These are phyloP conservation scores for Percopsis omiscomaycus DNA, from an alignment of 2,797 vertebrate genomes.

Conservation along the genomic window DNA sequence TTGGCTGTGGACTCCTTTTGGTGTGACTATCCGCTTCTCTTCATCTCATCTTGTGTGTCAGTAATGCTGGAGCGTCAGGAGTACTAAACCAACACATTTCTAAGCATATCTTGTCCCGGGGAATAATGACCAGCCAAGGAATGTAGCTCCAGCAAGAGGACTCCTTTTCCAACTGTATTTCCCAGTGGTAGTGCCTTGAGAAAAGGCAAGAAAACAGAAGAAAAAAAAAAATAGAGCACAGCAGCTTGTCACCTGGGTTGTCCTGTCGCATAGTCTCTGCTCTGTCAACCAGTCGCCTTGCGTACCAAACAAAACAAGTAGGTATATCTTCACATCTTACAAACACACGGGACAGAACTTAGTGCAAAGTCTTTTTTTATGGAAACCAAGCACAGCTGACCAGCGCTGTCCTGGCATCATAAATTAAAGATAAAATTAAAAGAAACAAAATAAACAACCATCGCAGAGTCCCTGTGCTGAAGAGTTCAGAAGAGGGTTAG, in stretches of 20 bases:
- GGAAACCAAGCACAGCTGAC: conserved; percentile 73
- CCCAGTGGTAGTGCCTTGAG: conserved; percentile 31
- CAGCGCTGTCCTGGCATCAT: conserved; percentile 72
- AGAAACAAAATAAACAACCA: conserved; percentile 34
- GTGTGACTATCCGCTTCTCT: too few relatives aligned
- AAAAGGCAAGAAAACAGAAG: conserved; percentile 30
- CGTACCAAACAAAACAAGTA: conserved; percentile 32
- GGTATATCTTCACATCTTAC: conserved; percentile 28
- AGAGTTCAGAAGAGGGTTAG: conserved; percentile 35
- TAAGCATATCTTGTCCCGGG: conserved; percentile 31
- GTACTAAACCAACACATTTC: conserved; percentile 27
- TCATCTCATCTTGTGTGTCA: conserved; percentile 14
- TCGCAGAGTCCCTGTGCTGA: conserved; percentile 41
- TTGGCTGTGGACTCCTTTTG: conserved; percentile 10
- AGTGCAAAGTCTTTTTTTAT: conserved; percentile 71
- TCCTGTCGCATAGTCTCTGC: conserved; percentile 1
- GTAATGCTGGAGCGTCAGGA: conserved; percentile 21
- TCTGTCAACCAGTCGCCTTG: conserved; percentile 26
- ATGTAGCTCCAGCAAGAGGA: conserved; percentile 35
- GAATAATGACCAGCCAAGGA: conserved; percentile 41
- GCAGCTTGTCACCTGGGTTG: conserved; percentile 55
- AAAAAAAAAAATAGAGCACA: conserved; percentile 39
- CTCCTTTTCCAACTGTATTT: conserved; percentile 37
- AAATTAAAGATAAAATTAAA: conserved; percentile 63
- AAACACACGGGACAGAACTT: conserved; percentile 59